phyloP scores from a whole-genome alignment of 2,113 vertebrate species.

The Edolisoma coerulescens region DNA sequence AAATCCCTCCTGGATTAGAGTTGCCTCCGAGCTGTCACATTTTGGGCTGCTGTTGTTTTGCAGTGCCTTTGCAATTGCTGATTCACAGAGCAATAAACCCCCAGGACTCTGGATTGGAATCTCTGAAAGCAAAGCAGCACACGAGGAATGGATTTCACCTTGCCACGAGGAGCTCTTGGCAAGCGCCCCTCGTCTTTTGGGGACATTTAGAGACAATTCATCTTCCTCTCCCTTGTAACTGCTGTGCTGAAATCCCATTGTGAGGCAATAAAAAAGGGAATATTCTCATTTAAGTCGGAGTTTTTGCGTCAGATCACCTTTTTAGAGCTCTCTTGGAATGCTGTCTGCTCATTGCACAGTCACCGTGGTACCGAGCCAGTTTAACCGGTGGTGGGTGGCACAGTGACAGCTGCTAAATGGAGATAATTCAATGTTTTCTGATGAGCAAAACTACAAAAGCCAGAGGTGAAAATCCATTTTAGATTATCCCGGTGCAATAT shows the following conservation, averaged over 20 bases:
- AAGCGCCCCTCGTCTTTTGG: neutral
- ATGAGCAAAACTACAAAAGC: neutral
- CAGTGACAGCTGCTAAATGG: neutral
- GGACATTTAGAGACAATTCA: neutral
- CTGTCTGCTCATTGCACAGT: neutral
- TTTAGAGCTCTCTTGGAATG: neutral
- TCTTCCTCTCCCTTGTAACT: neutral
- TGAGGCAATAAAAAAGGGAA: neutral
- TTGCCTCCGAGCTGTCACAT: neutral
- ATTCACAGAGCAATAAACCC: neutral
- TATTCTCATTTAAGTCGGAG: neutral
- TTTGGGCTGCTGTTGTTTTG: neutral
- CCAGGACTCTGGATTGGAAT: neutral
- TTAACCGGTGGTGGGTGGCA: neutral
- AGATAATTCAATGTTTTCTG: neutral
- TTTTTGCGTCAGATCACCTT: neutral
- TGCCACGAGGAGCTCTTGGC: neutral
- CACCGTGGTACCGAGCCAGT: neutral
- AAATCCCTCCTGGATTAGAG: neutral
- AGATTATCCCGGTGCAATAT: accelerated
- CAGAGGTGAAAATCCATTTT: neutral
- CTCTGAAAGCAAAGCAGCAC: neutral
- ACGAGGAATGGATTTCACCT: constrained; percentile 1
- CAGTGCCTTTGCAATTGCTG: neutral
- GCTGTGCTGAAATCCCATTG: neutral